A percentile compares a stretch with the other conserved stretches of the same genome.
These are phyloP conservation scores for Saccostrea echinata DNA, from an alignment of 1,140 invertebrate genomes.

Conservation along the genomic window DNA sequence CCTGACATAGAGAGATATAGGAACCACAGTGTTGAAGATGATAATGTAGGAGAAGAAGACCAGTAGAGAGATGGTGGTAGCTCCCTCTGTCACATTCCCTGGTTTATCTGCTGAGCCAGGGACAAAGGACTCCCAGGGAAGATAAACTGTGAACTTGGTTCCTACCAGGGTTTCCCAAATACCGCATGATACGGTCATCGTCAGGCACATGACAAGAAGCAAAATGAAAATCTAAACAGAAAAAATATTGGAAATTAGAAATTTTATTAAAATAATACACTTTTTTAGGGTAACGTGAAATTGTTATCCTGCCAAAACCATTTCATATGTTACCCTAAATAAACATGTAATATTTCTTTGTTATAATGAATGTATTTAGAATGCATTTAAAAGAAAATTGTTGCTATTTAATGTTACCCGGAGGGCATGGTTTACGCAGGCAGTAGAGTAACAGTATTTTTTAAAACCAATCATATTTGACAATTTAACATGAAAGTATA, in stretches of 20 bases:
- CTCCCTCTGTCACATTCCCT: slow-evolving; percentile 83
- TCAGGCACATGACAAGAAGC: slow-evolving; percentile 97
- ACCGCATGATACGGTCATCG: slow-evolving; percentile 97
- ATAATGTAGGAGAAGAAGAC: slow-evolving; percentile 99
- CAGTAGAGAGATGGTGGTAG: slow-evolving; percentile 95
- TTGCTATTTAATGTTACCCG: no score
- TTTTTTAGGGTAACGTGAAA: no score
- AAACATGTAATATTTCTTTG: no score
- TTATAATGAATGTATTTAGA: no score
- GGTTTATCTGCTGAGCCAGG: slow-evolving; percentile 81
- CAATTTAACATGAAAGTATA: no score
- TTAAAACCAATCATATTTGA: no score
- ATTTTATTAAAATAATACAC: no score
- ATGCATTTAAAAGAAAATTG: no score
- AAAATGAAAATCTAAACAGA: slow-evolving; percentile 96
- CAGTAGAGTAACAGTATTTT: no score
- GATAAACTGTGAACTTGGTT: slow-evolving; percentile 92
- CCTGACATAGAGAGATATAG: slow-evolving; percentile 99
- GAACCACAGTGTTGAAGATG: slow-evolving; percentile 99
- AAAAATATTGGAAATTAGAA: slow-evolving; percentile 41
- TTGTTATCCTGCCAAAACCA: no score
- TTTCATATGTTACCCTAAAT: no score
- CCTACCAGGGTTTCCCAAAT: slow-evolving; percentile 93
- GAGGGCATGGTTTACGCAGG: no score
- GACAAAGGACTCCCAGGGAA: slow-evolving; percentile 97